Base-by-base conservation (phyloP, 2,797 vertebrate genomes). In the Chrosomus eos region DNA sequence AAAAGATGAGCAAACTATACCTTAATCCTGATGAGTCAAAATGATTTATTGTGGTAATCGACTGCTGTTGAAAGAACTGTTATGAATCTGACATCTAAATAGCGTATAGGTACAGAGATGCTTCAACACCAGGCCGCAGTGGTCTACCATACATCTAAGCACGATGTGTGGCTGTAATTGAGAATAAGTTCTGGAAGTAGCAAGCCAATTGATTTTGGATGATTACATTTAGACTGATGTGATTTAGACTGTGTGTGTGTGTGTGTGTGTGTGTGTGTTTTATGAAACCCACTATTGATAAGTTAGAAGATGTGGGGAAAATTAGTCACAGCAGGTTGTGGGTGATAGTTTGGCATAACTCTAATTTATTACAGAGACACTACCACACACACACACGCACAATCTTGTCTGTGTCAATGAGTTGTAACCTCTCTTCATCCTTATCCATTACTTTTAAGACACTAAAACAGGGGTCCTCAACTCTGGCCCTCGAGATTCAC, bases 191-290 rank as follows among this genome's bases (percentile, higher is more conserved):
- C 45, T 48, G 60, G n/a, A 66, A 79, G 28, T 33, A 31, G 38
- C 18, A 31, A 48, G 60, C 40, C 40, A 13, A 79, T 66, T 80
- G 62, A 66, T 80, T 80, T 67, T 9, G 62, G 26, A 31, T 45
- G 9, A 77, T 77, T 58, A 60, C n/a, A 78, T 45, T 60, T 62
- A 78, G 38, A 78, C 58, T 28, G 2, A 78, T 78, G 55, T 62
- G 33, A 78, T 76, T 62, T 38, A 43, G 16, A 78, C 55, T 62
- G 3, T 64, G 58, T 64, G 71, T 73, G 71, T 48, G 70, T 48
- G 70, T 26, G 23, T 43, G 60, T 62, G 3, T 62, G 58, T 79
- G 28, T 51, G 70, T 26, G 38, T 45, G 58, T 36, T 38, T 1
- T 70, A 13, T 60, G 76, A 7, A 64, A 79, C 58, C 18, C 43